These are phyloP conservation scores for Nudaria mundana DNA, from an alignment of 2,888 invertebrate genomes.

Conservation along the genomic window DNA sequence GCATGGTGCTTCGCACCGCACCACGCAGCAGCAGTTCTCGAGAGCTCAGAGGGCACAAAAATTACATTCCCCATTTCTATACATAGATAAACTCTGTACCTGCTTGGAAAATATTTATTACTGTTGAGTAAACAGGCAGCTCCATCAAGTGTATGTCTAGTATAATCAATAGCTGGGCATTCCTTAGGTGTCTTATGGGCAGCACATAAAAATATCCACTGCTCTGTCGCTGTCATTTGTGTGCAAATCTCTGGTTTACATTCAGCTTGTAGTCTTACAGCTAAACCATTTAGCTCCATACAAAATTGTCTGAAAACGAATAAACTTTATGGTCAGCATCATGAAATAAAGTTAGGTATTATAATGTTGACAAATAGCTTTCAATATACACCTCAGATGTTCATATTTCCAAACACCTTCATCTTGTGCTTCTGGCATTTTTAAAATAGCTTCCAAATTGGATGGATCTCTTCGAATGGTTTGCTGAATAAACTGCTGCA, in stretches of 20 bases:
- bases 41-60: too few relatives aligned
- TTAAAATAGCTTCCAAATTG: slow-evolving; percentile 96
- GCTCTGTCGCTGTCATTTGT: slow-evolving; percentile 99
- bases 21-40: too few relatives aligned
- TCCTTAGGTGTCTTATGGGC: slow-evolving; percentile 99
- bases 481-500: slow-evolving; percentile 99
- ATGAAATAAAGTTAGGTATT: too few relatives aligned
- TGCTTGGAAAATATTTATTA: slow-evolving; percentile 99
- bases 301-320: slow-evolving; percentile 97
- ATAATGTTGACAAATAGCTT: background rate
- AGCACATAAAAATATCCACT: slow-evolving; percentile 99
- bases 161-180: slow-evolving; percentile 99
- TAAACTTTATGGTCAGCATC: too few relatives aligned
- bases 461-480: slow-evolving; percentile 95
- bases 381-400: slow-evolving; percentile 88
- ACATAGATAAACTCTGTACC: too few relatives aligned
- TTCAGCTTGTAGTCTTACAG: slow-evolving; percentile 96
- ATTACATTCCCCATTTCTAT: too few relatives aligned
- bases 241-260: slow-evolving; percentile 98
- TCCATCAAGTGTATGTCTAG: slow-evolving; percentile 98
- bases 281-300: slow-evolving; percentile 99
- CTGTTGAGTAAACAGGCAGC: slow-evolving; percentile 99
- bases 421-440: slow-evolving; percentile 98
- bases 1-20: too few relatives aligned
- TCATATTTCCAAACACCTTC: slow-evolving; percentile 99